Evolutionary conservation across 1,140 invertebrate genomes (phyloP).

Genomic region (Cryptotermes secundus): DNA sequence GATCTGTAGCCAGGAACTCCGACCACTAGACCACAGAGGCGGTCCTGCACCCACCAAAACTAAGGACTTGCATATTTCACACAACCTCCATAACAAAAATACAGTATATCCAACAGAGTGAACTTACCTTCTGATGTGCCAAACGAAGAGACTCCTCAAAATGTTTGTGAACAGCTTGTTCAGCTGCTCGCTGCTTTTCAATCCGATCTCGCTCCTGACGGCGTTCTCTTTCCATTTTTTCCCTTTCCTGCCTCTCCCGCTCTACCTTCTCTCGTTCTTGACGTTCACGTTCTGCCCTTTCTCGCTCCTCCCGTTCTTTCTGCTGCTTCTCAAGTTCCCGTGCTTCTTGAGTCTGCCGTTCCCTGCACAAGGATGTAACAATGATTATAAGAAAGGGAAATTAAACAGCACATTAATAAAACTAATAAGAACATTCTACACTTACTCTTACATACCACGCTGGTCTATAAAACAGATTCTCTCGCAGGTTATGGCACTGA

Average conservation of each 20-base stretch:
- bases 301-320: conserved; percentile 57
- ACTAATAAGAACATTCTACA: no score
- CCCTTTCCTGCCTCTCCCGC: conserved; percentile 50
- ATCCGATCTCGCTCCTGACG: conserved; percentile 59
- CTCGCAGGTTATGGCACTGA: no score
- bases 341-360: conserved; percentile 20
- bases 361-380: conserved; percentile 18
- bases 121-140: conserved; percentile 68
- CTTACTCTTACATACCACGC: no score
- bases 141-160: conserved; percentile 84
- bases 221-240: conserved; percentile 53
- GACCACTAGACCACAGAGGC: no score
- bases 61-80: no score
- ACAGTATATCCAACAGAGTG: no score
- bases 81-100: no score
- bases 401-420: no score
- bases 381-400: neutral
- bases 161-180: conserved; percentile 83
- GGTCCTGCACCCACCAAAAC: no score
- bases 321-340: conserved; percentile 61
- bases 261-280: conserved; percentile 43
- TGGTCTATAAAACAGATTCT: no score
- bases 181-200: conserved; percentile 65
- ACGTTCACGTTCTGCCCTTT: conserved; percentile 44
- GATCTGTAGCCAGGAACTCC: no score